Percentiles rank a stretch among this genome's conserved stretches.
These are phyloP conservation scores for Cantharis lateralis DNA, from an alignment of 2,888 invertebrate genomes.

Conservation along the genomic window DNA sequence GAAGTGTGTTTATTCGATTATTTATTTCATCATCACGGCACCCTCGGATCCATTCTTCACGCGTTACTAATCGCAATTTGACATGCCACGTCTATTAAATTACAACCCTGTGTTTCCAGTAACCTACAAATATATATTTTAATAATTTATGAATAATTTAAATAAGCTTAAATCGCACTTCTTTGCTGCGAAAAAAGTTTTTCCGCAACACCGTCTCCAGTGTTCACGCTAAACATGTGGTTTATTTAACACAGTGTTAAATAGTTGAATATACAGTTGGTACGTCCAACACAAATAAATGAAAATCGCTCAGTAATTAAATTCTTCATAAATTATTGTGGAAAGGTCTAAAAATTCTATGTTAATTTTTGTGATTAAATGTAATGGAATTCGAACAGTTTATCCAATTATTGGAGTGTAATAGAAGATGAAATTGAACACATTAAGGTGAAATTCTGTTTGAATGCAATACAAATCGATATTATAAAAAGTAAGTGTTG, in stretches of 20 bases:
- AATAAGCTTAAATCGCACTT: not conserved
- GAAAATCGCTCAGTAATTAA: too few species aligned
- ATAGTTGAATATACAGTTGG: too few species aligned
- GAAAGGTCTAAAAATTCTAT: too few species aligned
- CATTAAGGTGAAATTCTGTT: conserved; percentile 23
- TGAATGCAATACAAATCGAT: conserved; percentile 34
- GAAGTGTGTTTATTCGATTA: conserved; percentile 55
- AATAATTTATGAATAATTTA: not conserved
- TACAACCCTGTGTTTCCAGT: conserved; percentile 29
- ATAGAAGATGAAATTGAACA: conserved; percentile 15
- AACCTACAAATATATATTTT: conserved; percentile 7
- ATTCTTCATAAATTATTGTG: too few species aligned
- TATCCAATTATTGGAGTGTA: conserved; percentile 5
- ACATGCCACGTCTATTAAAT: conserved; percentile 53
- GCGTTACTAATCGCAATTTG: conserved; percentile 56
- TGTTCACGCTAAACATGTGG: not conserved
- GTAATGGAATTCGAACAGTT: not conserved
- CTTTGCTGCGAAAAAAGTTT: not conserved
- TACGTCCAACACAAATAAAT: too few species aligned
- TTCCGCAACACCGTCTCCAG: not conserved
- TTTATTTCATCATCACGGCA: conserved; percentile 52
- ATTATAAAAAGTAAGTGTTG: conserved; percentile 34
- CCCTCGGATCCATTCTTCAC: conserved; percentile 49
- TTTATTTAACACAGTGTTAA: not conserved
- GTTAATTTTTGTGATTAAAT: not conserved